These are phyloP conservation scores for Meteorus sp. DNA, from an alignment of 1,140 invertebrate species.

Conservation along the genomic window DNA sequence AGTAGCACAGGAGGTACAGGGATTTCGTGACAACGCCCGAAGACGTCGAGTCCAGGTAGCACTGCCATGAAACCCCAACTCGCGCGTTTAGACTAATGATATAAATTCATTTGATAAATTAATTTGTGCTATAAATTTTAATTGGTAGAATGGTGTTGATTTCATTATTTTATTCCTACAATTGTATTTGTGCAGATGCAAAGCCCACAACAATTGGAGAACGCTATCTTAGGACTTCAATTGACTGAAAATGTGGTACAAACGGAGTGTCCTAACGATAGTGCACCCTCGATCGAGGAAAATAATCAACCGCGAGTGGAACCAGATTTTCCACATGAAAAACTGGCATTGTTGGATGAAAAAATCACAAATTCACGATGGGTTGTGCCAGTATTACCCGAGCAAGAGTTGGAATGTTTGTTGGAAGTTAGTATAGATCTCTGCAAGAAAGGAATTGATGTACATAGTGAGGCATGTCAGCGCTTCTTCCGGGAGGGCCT, in stretches of 20 bases:
- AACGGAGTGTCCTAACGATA: constrained; percentile 47
- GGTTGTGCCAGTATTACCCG: constrained; percentile 95
- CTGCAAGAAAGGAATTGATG: constrained; percentile 81
- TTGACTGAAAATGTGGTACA: constrained; percentile 50
- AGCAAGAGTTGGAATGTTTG: constrained; percentile 92
- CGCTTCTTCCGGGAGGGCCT: constrained; percentile 94
- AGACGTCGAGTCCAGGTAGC: too few relatives aligned
- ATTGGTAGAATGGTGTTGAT: too few relatives aligned
- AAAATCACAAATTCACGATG: constrained; percentile 93
- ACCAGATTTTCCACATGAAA: constrained; percentile 82
- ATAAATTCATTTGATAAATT: constrained; percentile 1
- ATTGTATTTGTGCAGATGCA: constrained; percentile 54
- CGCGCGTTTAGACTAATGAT: constrained; percentile 2
- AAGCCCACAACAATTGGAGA: constrained; percentile 54
- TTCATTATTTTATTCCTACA: constrained; percentile 6
- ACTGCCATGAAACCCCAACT: too few relatives aligned
- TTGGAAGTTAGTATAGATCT: constrained; percentile 88
- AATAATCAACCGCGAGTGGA: constrained; percentile 58
- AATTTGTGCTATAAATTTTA: too few relatives aligned
- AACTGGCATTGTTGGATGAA: constrained; percentile 87
- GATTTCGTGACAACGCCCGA: too few relatives aligned
- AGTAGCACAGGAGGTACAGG: constrained; percentile 50
- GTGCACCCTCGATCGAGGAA: constrained; percentile 49
- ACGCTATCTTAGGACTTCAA: constrained; percentile 54
- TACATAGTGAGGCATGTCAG: constrained; percentile 87